phyloP scores from a whole-genome alignment of 2,888 invertebrate genomes.

The Xiphydria camelus region DNA sequence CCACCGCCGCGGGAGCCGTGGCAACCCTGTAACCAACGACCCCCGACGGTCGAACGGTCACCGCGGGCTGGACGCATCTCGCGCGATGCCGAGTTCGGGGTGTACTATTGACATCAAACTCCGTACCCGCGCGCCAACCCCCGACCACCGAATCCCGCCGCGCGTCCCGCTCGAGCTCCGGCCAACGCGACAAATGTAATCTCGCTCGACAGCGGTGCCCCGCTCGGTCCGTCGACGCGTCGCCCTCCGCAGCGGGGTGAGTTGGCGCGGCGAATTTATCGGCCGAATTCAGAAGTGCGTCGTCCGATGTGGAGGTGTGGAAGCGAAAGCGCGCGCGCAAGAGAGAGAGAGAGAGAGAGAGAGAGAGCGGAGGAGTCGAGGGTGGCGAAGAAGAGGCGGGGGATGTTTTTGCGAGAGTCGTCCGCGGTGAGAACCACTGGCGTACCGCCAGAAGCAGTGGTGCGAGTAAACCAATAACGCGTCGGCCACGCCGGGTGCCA shows the following conservation, averaged over 20 bases:
- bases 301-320: too few species aligned
- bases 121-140: too few species aligned
- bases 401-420: too few species aligned
- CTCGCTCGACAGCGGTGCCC: slow-evolving; percentile 41
- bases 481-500: slow-evolving; percentile 52
- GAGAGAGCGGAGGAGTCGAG: too few species aligned
- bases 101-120: slow-evolving; percentile 41
- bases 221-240: too few species aligned
- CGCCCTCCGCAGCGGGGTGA: too few species aligned
- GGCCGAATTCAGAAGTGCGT: too few species aligned
- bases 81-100: slow-evolving; percentile 2
- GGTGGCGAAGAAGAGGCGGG: too few species aligned
- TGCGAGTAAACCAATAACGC: slow-evolving; percentile 58
- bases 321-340: too few species aligned
- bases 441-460: slow-evolving; percentile 48
- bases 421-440: slow-evolving; percentile 49
- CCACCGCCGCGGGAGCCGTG: slow-evolving; percentile 35
- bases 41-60: not conserved
- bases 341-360: too few species aligned
- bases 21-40: slow-evolving; percentile 15
- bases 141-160: slow-evolving; percentile 22
- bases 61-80: not conserved
- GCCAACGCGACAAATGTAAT: slow-evolving; percentile 46
- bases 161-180: slow-evolving; percentile 27
- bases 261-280: too few species aligned